These are phyloP conservation scores for Nothobranchius kuhntae DNA, from an alignment of 2,113 vertebrate species.

Conservation along the genomic window DNA sequence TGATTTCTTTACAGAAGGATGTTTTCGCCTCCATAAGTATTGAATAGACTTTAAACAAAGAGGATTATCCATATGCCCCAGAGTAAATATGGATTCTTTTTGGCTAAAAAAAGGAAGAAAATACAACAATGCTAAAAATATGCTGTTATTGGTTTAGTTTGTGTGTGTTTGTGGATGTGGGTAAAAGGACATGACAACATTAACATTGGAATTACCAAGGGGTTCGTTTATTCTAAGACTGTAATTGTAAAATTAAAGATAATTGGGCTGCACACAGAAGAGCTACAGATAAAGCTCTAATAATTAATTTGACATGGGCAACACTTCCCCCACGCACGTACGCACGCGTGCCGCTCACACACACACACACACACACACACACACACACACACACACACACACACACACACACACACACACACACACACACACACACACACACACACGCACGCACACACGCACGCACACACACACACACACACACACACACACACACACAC, in stretches of 20 bases:
- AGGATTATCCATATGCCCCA: constrained; percentile 67
- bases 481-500: constrained; percentile 23
- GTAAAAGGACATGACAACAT: constrained; percentile 66
- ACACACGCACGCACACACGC: no score
- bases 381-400: no score
- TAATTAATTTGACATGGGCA: constrained; percentile 72
- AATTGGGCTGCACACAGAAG: constrained; percentile 71
- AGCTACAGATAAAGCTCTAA: constrained; percentile 72
- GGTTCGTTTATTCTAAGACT: constrained; percentile 68
- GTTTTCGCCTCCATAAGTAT: constrained; percentile 72
- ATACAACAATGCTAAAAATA: constrained; percentile 65
- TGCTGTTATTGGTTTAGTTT: constrained; percentile 27
- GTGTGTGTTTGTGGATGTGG: constrained; percentile 42
- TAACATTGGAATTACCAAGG: constrained; percentile 70
- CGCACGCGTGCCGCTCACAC: constrained; percentile 17
- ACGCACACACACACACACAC: constrained; percentile 4
- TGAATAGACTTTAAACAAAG: constrained; percentile 74
- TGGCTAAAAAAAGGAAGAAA: neutral
- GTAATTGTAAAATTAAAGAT: constrained; percentile 77
- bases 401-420: no score
- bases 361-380: no score
- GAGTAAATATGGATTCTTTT: constrained; percentile 56
- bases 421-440: no score
- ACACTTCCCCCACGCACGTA: constrained; percentile 21
- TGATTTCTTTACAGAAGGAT: constrained; percentile 73